Conservation (phyloP, 2,797 vertebrate species). For the Coccyzus lansbergi region DNA sequence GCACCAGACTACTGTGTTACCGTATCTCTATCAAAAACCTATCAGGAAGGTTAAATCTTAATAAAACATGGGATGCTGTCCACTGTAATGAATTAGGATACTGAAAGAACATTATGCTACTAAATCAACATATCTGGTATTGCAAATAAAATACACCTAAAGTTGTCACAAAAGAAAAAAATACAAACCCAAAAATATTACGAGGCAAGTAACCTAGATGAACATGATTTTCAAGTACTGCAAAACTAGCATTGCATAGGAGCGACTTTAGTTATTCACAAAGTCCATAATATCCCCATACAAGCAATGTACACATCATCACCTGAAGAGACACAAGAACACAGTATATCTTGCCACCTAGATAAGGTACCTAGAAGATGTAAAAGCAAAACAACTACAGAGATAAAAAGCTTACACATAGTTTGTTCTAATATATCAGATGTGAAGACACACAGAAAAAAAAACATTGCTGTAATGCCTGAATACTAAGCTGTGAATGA, state of each 20-base stretch:
- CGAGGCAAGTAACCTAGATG: background rate
- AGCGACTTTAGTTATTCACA: accelerated
- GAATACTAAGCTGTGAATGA: background rate
- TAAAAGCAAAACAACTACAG: accelerated
- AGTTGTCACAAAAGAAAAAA: background rate
- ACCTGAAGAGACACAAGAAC: background rate
- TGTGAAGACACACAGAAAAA: background rate
- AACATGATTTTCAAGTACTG: background rate
- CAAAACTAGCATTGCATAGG: background rate
- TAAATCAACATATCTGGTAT: background rate
- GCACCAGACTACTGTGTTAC: background rate
- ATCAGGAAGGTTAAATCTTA: background rate
- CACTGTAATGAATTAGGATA: background rate
- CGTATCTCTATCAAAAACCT: background rate
- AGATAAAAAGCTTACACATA: background rate
- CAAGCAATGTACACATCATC: accelerated
- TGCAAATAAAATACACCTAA: background rate
- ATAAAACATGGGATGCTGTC: background rate
- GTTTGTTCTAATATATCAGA: background rate
- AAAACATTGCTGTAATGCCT: background rate
- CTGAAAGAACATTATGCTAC: background rate
- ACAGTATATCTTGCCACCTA: background rate
- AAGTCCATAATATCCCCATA: background rate
- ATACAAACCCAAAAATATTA: no score
- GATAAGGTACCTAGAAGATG: background rate